Evolutionary conservation across 2,797 vertebrate species (phyloP).

Genomic region (Phrynocephalus vlangalii): DNA sequence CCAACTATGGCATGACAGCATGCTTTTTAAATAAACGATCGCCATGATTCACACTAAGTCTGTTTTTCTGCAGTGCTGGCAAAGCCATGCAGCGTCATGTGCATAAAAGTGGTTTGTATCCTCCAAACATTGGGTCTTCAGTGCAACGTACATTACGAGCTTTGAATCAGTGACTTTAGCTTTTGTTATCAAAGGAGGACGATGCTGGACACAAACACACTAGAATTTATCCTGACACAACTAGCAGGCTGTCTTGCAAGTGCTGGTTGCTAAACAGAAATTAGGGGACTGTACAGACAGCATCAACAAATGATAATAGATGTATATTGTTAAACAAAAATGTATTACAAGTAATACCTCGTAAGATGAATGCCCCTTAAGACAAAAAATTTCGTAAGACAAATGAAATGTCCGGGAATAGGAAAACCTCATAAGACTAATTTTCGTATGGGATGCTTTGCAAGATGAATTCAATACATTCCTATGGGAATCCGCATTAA

Average conservation of each 20-base stretch:
- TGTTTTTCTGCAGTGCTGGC: constrained; percentile 33
- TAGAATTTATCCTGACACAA: neutral
- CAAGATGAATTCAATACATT: no score
- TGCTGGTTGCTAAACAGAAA: no score
- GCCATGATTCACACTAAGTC: constrained; percentile 31
- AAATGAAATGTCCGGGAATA: no score
- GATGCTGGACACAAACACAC: constrained; percentile 2
- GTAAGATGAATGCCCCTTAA: no score
- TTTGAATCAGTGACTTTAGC: accelerated
- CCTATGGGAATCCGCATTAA: no score
- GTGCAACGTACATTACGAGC: neutral
- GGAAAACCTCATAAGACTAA: no score
- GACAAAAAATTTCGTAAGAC: no score
- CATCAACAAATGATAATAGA: neutral
- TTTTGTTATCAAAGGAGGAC: neutral
- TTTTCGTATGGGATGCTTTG: no score
- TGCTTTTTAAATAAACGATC: constrained; percentile 42
- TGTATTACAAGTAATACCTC: no score
- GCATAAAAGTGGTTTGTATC: neutral
- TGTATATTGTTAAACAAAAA: neutral
- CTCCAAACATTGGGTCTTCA: neutral
- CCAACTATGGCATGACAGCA: constrained; percentile 23
- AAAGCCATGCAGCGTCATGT: neutral
- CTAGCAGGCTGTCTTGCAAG: neutral
- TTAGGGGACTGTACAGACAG: neutral